Evolutionary conservation across 2,797 vertebrate genomes (phyloP), one percentile per base, ranked within the genome.

Genomic region (Sebastes hubbsi): DNA sequence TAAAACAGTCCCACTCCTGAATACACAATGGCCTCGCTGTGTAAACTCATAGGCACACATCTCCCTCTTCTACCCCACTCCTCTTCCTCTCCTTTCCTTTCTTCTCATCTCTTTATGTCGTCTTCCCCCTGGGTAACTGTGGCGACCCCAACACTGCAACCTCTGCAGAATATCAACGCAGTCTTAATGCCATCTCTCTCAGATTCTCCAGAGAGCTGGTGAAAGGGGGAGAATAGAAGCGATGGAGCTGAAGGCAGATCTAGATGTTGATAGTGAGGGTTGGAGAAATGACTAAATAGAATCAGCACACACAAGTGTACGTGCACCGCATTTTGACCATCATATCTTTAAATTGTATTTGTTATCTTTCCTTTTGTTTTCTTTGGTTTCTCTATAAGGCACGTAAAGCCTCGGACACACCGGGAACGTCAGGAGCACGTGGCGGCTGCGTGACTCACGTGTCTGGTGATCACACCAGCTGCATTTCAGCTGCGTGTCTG

Each of bases 141-240:
- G 74, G 59, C 9, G 82, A 85, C 83, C 76, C 81, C 70, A 88
- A 87, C 89, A 13, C 56, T 73, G 77, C 82, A 76, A 59, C 85
- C 87, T 87, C 85, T 64, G 80, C 85, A 85, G 88, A 89, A 91
- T 88, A 88, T 80, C 87, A 89, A 72, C 80, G 20, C 54, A 13
- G 67, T 60, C 61, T 81, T 79, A 76, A 81, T 71, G 71, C 56
- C 75, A 71, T 74, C 82, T 82, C 82, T 2, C 72, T 65, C 65
- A 12, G 27, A 77, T 42, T 75, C 85, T 89, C 83, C 70, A 56
- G 86, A 88, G 86, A 78, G 62, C 46, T 6, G 64, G 27, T 11
- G 56, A 60, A 64, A 59, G 63, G 72, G 77, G 77, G 27, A 32
- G 25, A 68, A 54, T 77, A 30, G 56, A 56, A 3, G 49, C 58